These are phyloP conservation scores for Odontesthes bonariensis DNA, from an alignment of 2,113 vertebrate genomes.

Conservation along the genomic window DNA sequence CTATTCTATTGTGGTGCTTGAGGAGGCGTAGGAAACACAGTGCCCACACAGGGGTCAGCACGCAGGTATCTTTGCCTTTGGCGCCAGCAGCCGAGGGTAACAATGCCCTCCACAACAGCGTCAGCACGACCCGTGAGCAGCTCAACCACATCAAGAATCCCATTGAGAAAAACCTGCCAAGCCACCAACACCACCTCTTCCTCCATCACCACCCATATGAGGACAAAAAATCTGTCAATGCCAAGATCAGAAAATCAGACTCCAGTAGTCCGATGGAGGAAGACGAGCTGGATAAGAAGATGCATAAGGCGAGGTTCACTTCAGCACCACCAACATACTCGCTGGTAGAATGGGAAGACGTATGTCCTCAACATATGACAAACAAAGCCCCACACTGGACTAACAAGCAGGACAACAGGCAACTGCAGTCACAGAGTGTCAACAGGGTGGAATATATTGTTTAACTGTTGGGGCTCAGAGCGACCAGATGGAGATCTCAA, in stretches of 20 bases:
- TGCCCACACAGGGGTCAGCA: constrained; percentile 79
- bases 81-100: constrained; percentile 73
- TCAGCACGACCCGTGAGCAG: constrained; percentile 90
- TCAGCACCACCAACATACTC: constrained; percentile 88
- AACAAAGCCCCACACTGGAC: constrained; percentile 89
- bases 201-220: constrained; percentile 78
- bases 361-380: constrained; percentile 76
- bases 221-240: constrained; percentile 90
- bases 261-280: constrained; percentile 77
- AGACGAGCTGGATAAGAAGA: constrained; percentile 88
- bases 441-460: constrained; percentile 91
- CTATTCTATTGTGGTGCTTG: constrained; percentile 88
- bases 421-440: constrained; percentile 90
- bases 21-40: constrained; percentile 87
- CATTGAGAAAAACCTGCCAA: constrained; percentile 86
- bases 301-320: constrained; percentile 88
- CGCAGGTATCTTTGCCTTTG: not conserved
- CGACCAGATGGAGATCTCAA: constrained; percentile 30
- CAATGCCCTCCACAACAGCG: constrained; percentile 89
- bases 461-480: constrained; percentile 78
- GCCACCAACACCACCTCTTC: constrained; percentile 70
- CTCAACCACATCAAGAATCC: constrained; percentile 95
- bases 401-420: constrained; percentile 95
- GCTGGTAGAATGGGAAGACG: constrained; percentile 91
- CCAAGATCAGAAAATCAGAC: constrained; percentile 88